These are phyloP conservation scores for Melieria omissa DNA, from an alignment of 2,888 invertebrate species.

Conservation along the genomic window DNA sequence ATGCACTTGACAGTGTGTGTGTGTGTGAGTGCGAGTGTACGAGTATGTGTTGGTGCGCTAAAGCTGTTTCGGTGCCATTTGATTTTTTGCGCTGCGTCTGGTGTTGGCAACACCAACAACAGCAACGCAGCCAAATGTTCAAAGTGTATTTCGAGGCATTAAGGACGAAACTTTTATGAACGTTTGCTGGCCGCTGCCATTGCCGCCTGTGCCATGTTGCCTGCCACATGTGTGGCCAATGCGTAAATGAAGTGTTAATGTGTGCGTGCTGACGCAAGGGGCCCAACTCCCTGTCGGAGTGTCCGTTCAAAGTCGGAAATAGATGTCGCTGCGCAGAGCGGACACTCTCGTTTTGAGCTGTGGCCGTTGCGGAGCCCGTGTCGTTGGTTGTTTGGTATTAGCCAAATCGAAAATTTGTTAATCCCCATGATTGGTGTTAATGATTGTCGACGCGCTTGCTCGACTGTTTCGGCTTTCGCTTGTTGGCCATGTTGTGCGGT, in stretches of 20 bases:
- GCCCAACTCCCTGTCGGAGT: no score
- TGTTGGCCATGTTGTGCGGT: no score
- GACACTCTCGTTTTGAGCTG: no score
- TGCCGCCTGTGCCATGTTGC: background rate
- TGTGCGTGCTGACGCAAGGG: slow-evolving; percentile 1
- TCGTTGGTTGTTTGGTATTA: background rate
- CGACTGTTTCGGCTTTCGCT: no score
- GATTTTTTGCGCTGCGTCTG: background rate
- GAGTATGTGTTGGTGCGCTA: slow-evolving; percentile 2
- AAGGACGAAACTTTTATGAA: no score
- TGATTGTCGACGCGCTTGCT: slow-evolving; percentile 43
- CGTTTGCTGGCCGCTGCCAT: background rate
- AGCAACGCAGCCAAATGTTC: slow-evolving; percentile 1
- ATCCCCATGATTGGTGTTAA: slow-evolving; percentile 54
- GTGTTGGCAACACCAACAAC: slow-evolving; percentile 13
- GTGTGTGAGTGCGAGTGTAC: slow-evolving; percentile 34
- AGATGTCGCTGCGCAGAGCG: no score
- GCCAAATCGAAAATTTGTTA: slow-evolving; percentile 46
- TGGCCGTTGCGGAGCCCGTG: no score
- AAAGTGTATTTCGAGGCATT: no score
- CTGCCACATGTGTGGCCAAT: slow-evolving; percentile 12
- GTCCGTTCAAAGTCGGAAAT: no score
- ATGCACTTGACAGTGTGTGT: slow-evolving; percentile 31
- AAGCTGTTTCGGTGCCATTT: background rate
- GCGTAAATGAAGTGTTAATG: slow-evolving; percentile 17